Percentiles rank a stretch among this genome's conserved stretches.
Evolutionary conservation across 2,888 invertebrate genomes (phyloP).

Genomic region (Hypolimnas misippus): DNA sequence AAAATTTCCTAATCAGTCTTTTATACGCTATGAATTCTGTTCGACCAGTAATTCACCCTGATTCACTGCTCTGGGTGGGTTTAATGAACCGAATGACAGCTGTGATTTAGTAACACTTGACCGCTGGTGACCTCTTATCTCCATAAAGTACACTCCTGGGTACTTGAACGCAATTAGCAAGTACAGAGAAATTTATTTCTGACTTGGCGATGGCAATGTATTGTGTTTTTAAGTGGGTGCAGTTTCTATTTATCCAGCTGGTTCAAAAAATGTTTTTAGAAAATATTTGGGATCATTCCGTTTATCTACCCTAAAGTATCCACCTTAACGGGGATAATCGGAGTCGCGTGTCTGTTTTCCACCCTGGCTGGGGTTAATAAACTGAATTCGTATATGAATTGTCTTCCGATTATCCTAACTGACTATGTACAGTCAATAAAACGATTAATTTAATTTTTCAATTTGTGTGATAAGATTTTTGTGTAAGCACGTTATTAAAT

Average conservation of each 20-base stretch:
- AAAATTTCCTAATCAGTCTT: constrained; percentile 22
- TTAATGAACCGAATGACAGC: constrained; percentile 38
- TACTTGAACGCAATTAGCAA: constrained; percentile 30
- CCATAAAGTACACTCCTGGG: constrained; percentile 36
- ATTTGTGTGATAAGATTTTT: too few species aligned
- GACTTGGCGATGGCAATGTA: constrained; percentile 2
- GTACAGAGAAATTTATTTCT: constrained; percentile 19
- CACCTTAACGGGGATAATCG: too few species aligned
- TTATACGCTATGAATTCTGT: constrained; percentile 28
- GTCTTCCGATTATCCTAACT: too few species aligned
- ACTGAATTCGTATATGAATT: too few species aligned
- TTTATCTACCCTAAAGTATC: too few species aligned
- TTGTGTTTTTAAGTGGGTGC: neutral
- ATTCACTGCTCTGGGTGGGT: constrained; percentile 26
- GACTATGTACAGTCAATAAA: too few species aligned
- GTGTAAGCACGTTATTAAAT: too few species aligned
- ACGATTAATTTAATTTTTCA: too few species aligned
- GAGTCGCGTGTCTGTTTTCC: too few species aligned
- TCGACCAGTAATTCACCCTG: constrained; percentile 26
- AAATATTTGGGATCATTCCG: too few species aligned
- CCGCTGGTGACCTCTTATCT: constrained; percentile 35
- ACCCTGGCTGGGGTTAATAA: too few species aligned
- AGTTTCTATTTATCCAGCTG: neutral
- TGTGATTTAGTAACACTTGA: constrained; percentile 34
- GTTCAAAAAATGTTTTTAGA: neutral